phyloP scores from a whole-genome alignment of 2,113 vertebrate species.

The Bufo gargarizans region DNA sequence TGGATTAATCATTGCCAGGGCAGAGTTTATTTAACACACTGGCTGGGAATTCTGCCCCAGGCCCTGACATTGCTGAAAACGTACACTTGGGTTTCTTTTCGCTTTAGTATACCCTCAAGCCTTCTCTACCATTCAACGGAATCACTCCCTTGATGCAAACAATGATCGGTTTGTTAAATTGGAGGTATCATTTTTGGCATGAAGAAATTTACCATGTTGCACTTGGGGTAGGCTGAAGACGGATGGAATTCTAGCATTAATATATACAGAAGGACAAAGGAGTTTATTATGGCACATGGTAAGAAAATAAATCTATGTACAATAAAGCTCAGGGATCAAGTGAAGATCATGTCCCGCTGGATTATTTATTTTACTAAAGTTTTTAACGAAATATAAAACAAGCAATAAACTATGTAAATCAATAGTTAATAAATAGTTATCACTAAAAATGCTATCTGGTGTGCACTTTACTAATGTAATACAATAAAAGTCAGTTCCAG shows the following conservation, averaged over 20 bases:
- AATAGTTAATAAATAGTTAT: too few relatives aligned
- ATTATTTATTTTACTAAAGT: too few relatives aligned
- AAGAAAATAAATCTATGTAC: neutral
- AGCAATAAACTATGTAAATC: too few relatives aligned
- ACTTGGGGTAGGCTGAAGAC: neutral
- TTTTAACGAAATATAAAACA: too few relatives aligned
- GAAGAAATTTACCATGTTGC: neutral
- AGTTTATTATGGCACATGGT: neutral
- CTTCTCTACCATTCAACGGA: constrained; percentile 12
- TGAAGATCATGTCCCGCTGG: too few relatives aligned
- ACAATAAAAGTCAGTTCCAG: neutral
- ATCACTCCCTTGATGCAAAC: neutral
- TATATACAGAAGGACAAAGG: neutral
- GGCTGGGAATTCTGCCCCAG: constrained; percentile 38
- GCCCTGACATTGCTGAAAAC: constrained; percentile 5
- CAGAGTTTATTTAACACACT: constrained; percentile 34
- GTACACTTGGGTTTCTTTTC: constrained; percentile 16
- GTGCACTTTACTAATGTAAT: neutral
- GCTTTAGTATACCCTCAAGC: neutral
- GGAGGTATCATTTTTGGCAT: neutral
- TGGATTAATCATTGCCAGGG: constrained; percentile 9
- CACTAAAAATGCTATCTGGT: neutral
- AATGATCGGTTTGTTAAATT: constrained; percentile 22
- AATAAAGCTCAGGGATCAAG: neutral
- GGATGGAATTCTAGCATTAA: neutral